Conservation (phyloP, 2,888 invertebrate genomes). For the Iphiclides podalirius region DNA sequence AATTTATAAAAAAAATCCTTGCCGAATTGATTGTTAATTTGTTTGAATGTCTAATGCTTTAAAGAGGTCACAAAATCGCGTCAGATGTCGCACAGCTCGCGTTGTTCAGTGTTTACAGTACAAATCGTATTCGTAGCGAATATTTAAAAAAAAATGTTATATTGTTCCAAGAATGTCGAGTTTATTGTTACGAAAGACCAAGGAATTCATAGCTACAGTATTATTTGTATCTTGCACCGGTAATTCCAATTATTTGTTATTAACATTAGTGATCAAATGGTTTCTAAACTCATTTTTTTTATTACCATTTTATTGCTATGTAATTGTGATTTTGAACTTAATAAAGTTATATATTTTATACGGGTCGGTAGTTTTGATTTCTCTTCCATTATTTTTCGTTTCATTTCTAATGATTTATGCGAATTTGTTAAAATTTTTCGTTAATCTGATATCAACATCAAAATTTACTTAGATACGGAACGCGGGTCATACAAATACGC, state of each 20-base stretch:
- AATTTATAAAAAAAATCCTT: no score
- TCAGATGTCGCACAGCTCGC: background rate
- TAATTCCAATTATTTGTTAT: background rate
- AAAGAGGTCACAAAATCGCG: background rate
- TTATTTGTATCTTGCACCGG: slow-evolving; percentile 15
- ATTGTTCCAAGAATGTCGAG: background rate
- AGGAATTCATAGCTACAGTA: background rate
- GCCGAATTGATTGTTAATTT: no score
- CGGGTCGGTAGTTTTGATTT: slow-evolving; percentile 14
- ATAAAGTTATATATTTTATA: slow-evolving; percentile 19
- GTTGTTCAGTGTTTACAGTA: slow-evolving; percentile 16
- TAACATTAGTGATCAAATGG: background rate
- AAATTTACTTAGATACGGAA: no score
- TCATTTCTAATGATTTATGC: no score
- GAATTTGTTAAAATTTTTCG: no score
- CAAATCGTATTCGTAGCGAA: slow-evolving; percentile 14
- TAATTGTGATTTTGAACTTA: slow-evolving; percentile 16
- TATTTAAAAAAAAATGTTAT: slow-evolving; percentile 7
- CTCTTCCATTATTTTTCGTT: no score
- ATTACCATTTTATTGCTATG: background rate
- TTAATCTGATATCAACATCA: no score
- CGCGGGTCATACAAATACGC: no score
- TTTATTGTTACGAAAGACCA: background rate
- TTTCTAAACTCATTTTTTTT: background rate
- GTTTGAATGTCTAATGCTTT: background rate